Conservation (phyloP, 2,888 invertebrate genomes). For the Pseudococcus viburni region DNA sequence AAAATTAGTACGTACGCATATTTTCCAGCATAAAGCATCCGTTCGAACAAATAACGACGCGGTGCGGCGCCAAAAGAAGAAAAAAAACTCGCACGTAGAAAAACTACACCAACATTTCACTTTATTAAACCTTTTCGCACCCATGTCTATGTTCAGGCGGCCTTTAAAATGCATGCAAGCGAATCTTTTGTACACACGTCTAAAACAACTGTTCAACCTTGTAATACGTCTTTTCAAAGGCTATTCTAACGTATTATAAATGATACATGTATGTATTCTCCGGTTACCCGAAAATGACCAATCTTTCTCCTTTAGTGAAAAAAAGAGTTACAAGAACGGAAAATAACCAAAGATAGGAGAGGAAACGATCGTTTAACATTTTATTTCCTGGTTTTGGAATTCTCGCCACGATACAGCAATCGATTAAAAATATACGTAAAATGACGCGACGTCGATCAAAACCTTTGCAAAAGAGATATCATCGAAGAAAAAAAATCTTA, state of each 20-base stretch:
- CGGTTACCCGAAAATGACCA: not conserved
- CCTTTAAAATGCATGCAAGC: not conserved
- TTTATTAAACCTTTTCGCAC: slow-evolving; percentile 23
- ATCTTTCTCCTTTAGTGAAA: not conserved
- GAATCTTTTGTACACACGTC: slow-evolving; percentile 32
- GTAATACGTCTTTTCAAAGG: slow-evolving; percentile 29
- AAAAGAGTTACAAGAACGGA: not conserved
- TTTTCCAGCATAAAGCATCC: not conserved
- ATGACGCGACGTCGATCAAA: not conserved
- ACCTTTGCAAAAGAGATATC: not conserved
- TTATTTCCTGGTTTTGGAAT: not conserved
- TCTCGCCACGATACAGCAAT: not conserved
- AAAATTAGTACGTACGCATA: not conserved
- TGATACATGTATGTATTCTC: not conserved
- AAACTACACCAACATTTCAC: not conserved
- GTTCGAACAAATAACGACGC: not conserved
- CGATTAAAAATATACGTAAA: not conserved
- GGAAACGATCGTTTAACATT: not conserved
- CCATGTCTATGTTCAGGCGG: not conserved
- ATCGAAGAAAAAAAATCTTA: not conserved
- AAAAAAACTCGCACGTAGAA: not conserved
- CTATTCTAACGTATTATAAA: not conserved
- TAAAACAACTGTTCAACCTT: slow-evolving; percentile 45
- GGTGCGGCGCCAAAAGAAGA: not conserved
- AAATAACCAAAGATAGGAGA: not conserved